These are phyloP conservation scores for Xiphias gladius DNA, from an alignment of 2,113 vertebrate genomes.

Conservation along the genomic window DNA sequence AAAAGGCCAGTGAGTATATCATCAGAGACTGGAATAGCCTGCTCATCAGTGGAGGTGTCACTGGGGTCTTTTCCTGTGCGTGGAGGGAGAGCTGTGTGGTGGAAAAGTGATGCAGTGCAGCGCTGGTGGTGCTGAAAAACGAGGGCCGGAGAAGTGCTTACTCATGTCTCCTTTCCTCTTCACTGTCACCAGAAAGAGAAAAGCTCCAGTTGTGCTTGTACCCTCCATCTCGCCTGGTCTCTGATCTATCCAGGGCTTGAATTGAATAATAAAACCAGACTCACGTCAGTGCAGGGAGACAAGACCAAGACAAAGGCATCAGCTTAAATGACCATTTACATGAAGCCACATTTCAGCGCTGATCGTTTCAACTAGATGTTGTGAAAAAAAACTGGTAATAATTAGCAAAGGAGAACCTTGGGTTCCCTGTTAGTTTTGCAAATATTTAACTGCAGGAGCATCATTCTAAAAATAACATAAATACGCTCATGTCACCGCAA, in stretches of 20 bases:
- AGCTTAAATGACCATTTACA: constrained; percentile 18
- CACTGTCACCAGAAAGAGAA: constrained; percentile 90
- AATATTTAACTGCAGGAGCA: not conserved
- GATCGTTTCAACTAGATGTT: constrained; percentile 10
- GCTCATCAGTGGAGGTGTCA: constrained; percentile 40
- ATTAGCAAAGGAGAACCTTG: not conserved
- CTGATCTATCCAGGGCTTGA: constrained; percentile 94
- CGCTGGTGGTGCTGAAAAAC: constrained; percentile 27
- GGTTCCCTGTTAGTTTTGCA: not conserved
- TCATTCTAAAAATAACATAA: not conserved
- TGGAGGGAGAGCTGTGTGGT: not conserved
- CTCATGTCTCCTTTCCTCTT: constrained; percentile 93
- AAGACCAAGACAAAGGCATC: constrained; percentile 12
- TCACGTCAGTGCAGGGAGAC: constrained; percentile 42
- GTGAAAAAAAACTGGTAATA: not conserved
- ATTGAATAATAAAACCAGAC: constrained; percentile 71
- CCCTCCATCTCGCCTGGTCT: constrained; percentile 93
- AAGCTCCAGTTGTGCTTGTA: constrained; percentile 96
- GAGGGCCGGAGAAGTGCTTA: constrained; percentile 84
- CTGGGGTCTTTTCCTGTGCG: constrained; percentile 27
- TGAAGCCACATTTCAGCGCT: not conserved
- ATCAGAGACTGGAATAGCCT: constrained; percentile 16
- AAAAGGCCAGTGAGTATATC: not conserved
- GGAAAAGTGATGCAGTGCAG: constrained; percentile 44
- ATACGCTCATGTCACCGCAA: constrained; percentile 37